Conservation (phyloP, 2,113 vertebrate species). For the Amphiprion percula region DNA sequence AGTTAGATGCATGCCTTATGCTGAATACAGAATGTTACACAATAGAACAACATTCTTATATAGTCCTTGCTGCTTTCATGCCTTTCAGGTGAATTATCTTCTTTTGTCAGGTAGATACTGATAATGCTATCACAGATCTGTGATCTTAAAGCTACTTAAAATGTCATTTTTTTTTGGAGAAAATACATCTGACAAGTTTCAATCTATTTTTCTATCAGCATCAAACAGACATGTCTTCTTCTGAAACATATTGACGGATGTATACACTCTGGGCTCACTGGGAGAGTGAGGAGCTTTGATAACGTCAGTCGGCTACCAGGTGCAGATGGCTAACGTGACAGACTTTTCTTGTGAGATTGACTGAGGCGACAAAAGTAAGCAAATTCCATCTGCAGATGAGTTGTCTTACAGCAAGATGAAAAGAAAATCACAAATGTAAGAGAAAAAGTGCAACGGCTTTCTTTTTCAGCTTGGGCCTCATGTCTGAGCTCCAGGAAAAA, state of each 20-base stretch:
- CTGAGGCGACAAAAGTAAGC: slow-evolving; percentile 73
- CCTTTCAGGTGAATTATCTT: slow-evolving; percentile 54
- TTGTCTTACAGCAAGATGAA: slow-evolving; percentile 75
- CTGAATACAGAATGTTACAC: slow-evolving; percentile 51
- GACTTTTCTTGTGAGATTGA: slow-evolving; percentile 72
- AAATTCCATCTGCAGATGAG: slow-evolving; percentile 68
- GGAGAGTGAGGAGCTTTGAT: slow-evolving; percentile 66
- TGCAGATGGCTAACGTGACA: slow-evolving; percentile 64
- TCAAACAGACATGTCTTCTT: slow-evolving; percentile 55
- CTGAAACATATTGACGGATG: slow-evolving; percentile 58
- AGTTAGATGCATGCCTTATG: slow-evolving; percentile 49
- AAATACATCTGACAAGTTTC: slow-evolving; percentile 60
- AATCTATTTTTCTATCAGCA: slow-evolving; percentile 81
- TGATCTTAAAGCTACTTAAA: slow-evolving; percentile 61
- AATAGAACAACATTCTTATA: slow-evolving; percentile 33
- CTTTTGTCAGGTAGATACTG: slow-evolving; percentile 30
- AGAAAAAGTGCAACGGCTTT: slow-evolving; percentile 56
- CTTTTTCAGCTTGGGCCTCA: slow-evolving; percentile 24
- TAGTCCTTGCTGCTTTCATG: slow-evolving; percentile 22
- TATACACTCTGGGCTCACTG: slow-evolving; percentile 49
- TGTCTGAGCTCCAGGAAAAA: slow-evolving; percentile 46
- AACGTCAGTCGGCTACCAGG: slow-evolving; percentile 62
- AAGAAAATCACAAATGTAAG: slow-evolving; percentile 75
- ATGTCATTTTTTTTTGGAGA: slow-evolving; percentile 49
- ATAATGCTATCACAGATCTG: slow-evolving; percentile 65